Percentiles rank a stretch among this genome's conserved stretches.
Conservation (phyloP, 2,113 vertebrate genomes). For the Ceuthmochares aereus region DNA sequence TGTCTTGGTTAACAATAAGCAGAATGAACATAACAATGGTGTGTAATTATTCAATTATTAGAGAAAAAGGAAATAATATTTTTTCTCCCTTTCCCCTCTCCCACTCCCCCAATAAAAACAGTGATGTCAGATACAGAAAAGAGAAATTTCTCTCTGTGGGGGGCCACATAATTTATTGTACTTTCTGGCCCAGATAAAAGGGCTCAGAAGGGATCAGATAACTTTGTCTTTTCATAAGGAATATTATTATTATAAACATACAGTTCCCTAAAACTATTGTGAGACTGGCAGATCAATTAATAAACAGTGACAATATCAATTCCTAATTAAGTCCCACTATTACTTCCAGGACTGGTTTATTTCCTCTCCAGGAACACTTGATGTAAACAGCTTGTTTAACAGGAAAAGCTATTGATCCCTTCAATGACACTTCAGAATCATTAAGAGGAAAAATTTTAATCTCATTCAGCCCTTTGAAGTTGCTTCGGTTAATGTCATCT, state of each 20-base stretch:
- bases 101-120: background rate
- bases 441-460: constrained; percentile 35
- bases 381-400: constrained; percentile 19
- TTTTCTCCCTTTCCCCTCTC: background rate
- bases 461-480: constrained; percentile 40
- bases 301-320: background rate
- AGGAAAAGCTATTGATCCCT: constrained; percentile 39
- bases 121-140: background rate
- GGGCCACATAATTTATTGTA: background rate
- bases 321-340: constrained; percentile 36
- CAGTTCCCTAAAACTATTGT: background rate
- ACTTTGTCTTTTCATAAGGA: background rate
- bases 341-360: constrained; percentile 22
- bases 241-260: background rate
- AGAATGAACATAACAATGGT: background rate
- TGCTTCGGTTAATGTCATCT: constrained; percentile 13
- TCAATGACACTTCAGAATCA: constrained; percentile 39
- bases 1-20: background rate
- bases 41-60: background rate
- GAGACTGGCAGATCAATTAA: background rate
- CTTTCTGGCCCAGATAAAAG: background rate
- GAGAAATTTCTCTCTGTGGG: background rate
- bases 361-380: constrained; percentile 32
- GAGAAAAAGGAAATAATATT: background rate
- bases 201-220: background rate